Conservation (phyloP, 2,888 invertebrate species). For the Calephelis perditalis region DNA sequence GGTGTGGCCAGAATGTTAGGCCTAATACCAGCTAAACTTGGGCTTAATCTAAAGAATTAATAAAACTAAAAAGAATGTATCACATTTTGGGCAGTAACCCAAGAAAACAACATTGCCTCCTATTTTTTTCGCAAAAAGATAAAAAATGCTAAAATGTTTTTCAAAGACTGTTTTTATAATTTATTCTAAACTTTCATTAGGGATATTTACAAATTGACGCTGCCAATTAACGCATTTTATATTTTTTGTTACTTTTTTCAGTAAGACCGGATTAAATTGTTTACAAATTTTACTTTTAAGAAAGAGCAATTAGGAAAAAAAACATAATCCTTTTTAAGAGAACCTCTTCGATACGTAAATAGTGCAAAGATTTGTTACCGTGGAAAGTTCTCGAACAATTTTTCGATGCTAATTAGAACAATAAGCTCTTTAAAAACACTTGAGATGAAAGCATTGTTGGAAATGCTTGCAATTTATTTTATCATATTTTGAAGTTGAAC, state of each 20-base stretch:
- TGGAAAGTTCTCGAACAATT: slow-evolving; percentile 13
- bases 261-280: slow-evolving; percentile 27
- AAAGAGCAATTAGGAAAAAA: slow-evolving; percentile 1
- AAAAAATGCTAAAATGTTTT: background rate
- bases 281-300: slow-evolving; percentile 25
- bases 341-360: slow-evolving; percentile 15
- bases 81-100: no score
- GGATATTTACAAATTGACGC: background rate
- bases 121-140: background rate
- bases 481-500: no score
- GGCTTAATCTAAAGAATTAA: no score
- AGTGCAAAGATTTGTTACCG: background rate
- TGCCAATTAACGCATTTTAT: slow-evolving; percentile 30
- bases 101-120: no score
- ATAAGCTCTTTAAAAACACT: slow-evolving; percentile 6
- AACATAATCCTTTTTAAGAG: slow-evolving; percentile 11
- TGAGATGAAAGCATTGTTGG: background rate
- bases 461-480: background rate
- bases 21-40: no score
- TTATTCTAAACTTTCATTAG: background rate
- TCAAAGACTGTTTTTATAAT: background rate
- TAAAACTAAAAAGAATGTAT: no score
- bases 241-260: slow-evolving; percentile 16
- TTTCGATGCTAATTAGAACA: slow-evolving; percentile 21
- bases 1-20: no score